Base-by-base conservation (phyloP, 2,888 invertebrate species). In the Pheosia gnoma region DNA sequence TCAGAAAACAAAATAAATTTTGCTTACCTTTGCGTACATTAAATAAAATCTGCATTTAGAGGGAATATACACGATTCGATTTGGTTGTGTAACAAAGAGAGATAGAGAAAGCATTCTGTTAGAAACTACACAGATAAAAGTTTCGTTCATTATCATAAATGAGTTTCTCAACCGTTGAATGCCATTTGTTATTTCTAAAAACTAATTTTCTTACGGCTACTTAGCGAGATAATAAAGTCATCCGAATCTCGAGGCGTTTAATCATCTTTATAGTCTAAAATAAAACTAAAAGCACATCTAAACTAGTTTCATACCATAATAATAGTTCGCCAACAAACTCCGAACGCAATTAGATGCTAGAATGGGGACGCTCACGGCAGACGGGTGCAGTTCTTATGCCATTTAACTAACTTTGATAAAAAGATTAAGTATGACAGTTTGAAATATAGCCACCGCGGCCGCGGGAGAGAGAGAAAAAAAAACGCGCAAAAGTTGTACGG, bases 381-480 rank as follows among this genome's bases (percentile, higher is more conserved):
- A 86, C 91, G 89, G 90, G 87, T 91, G 92, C 91, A 90, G 86
- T 90, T 87, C 91, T 89, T 89, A 87, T 81, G 81, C 87, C 88
- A 83, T 91, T 92, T 92, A 92, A 87, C 91, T 88, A 93, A 93
- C 90, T 93, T 93, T 93, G 93, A 93, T 93, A 93, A 93, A 92
- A 91, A 93, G 93, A 93, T 93, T 93, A 93, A 93, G 86, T 92
- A 91, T 93, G 93, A 93, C 93, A 93, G 89, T 91, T 91, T 93
- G 93, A 93, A 93, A 93, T 93, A 93, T 93, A 87, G 91, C 92
- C 85, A 83, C 86, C 88, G 89, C 86, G 88, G 87, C 86, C 79
- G 85, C 80, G 75, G 80, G 83, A 86, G 89, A 89, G 88, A 88
- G 90, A 90, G 90, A 76, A 76, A 74, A 60, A 49, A 82, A 90